Conservation (phyloP, 1,140 invertebrate species). For the Steinernema khuongi region DNA sequence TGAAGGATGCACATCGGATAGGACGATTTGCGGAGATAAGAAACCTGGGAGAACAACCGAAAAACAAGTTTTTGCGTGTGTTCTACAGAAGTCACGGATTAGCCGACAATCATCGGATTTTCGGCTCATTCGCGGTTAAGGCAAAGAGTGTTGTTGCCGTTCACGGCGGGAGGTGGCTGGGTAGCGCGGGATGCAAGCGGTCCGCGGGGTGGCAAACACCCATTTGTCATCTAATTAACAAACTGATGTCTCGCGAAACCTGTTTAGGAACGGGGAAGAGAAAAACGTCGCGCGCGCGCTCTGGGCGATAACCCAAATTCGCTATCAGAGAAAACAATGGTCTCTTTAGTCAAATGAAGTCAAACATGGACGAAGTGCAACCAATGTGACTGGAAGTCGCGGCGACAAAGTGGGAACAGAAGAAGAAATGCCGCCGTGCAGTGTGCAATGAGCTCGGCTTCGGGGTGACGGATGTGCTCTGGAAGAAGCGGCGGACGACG, state of each 20-base stretch:
- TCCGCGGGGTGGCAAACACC: neutral
- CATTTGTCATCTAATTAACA: slow-evolving; percentile 12
- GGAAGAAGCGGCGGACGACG: neutral
- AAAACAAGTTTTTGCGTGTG: slow-evolving; percentile 5
- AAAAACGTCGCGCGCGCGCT: neutral
- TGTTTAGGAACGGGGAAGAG: neutral
- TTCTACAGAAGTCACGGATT: neutral
- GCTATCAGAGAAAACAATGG: slow-evolving; percentile 5
- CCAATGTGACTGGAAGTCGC: too few relatives aligned
- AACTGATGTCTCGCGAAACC: neutral
- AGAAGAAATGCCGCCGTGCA: neutral
- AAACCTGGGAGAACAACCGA: neutral
- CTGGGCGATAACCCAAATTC: slow-evolving; percentile 8
- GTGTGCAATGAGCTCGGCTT: too few relatives aligned
- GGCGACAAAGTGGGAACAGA: neutral
- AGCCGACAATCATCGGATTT: neutral
- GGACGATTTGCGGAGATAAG: slow-evolving; percentile 1
- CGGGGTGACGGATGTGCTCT: neutral
- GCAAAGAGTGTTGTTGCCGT: neutral
- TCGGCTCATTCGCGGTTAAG: neutral
- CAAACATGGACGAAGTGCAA: too few relatives aligned
- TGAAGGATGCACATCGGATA: too few relatives aligned
- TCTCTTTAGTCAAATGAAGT: too few relatives aligned
- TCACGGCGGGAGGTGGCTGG: neutral
- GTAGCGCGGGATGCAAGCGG: neutral